These are phyloP conservation scores for Rutpela maculata DNA, from an alignment of 2,888 invertebrate genomes.

Conservation along the genomic window DNA sequence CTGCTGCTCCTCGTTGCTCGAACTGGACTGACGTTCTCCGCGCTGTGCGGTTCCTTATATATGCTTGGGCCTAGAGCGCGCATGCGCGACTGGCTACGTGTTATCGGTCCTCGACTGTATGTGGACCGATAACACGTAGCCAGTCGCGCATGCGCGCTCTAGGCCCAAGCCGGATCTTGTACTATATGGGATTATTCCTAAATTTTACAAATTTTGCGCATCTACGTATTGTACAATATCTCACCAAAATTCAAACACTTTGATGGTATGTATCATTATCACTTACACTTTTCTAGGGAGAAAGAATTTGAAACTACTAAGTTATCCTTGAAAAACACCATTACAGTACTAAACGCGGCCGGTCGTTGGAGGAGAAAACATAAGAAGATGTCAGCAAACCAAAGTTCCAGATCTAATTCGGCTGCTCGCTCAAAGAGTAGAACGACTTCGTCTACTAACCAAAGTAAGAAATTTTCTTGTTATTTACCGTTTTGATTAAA, in stretches of 20 bases:
- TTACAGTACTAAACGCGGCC: constrained; percentile 69
- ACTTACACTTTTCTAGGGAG: constrained; percentile 45
- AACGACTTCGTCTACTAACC: constrained; percentile 57
- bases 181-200: too few relatives aligned
- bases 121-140: too few relatives aligned
- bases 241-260: not conserved
- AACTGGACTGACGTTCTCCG: too few relatives aligned
- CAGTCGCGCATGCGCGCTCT: too few relatives aligned
- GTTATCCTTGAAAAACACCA: constrained; percentile 57
- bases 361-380: constrained; percentile 71
- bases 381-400: constrained; percentile 65
- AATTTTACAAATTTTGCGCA: too few relatives aligned
- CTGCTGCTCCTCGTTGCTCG: too few relatives aligned
- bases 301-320: constrained; percentile 51
- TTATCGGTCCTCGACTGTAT: too few relatives aligned
- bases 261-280: constrained; percentile 9
- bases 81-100: too few relatives aligned
- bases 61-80: too few relatives aligned
- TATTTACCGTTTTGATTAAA: not conserved
- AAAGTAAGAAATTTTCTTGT: constrained; percentile 53
- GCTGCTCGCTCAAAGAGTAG: constrained; percentile 57
- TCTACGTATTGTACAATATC: not conserved
- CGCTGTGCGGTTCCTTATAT: too few relatives aligned
- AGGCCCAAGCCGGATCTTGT: too few relatives aligned
- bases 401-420: constrained; percentile 59